A percentile compares a stretch with the other conserved stretches of the same genome.
Evolutionary conservation across 2,888 invertebrate species (phyloP).

Genomic region (Sminthurides aquaticus): DNA sequence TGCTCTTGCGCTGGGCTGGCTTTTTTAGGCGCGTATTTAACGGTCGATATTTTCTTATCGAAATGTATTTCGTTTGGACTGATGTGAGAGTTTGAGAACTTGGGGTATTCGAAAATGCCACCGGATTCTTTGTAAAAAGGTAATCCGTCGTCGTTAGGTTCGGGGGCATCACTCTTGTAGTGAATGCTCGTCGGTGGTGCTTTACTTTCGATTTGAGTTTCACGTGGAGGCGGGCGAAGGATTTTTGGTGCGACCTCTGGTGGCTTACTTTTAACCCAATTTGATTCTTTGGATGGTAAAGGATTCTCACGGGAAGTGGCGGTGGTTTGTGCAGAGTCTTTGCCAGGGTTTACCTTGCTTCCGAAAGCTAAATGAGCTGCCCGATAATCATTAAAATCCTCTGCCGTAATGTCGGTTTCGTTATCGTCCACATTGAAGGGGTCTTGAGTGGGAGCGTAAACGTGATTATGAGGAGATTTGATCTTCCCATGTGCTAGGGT

Average conservation of each 20-base stretch:
- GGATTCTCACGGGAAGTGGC: constrained; percentile 6
- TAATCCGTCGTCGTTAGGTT: constrained; percentile 28
- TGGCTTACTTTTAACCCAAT: constrained; percentile 15
- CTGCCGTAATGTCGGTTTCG: constrained; percentile 34
- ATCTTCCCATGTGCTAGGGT: not conserved
- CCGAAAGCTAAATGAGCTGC: constrained; percentile 37
- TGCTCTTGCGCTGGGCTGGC: constrained; percentile 5
- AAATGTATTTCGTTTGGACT: constrained; percentile 22
- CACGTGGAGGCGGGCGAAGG: constrained; percentile 1
- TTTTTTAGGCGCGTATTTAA: constrained; percentile 38
- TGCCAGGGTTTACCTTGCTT: constrained; percentile 26
- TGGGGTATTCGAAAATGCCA: constrained; percentile 36
- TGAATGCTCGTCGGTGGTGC: not conserved
- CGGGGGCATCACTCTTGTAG: not conserved
- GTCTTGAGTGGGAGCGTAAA: constrained; percentile 40
- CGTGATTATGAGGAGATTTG: constrained; percentile 39
- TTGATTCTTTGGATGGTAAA: constrained; percentile 18
- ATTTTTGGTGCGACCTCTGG: constrained; percentile 7
- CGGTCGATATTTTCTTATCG: constrained; percentile 20
- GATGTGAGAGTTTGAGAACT: constrained; percentile 21
- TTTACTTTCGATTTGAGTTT: not conserved
- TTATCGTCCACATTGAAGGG: constrained; percentile 31
- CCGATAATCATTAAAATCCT: constrained; percentile 39
- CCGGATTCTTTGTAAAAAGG: constrained; percentile 43
- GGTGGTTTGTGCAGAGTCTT: not conserved